A percentile compares a stretch with the other conserved stretches of the same genome.
These are phyloP conservation scores for Serilophus lunatus DNA, from an alignment of 2,113 vertebrate species.

Conservation along the genomic window DNA sequence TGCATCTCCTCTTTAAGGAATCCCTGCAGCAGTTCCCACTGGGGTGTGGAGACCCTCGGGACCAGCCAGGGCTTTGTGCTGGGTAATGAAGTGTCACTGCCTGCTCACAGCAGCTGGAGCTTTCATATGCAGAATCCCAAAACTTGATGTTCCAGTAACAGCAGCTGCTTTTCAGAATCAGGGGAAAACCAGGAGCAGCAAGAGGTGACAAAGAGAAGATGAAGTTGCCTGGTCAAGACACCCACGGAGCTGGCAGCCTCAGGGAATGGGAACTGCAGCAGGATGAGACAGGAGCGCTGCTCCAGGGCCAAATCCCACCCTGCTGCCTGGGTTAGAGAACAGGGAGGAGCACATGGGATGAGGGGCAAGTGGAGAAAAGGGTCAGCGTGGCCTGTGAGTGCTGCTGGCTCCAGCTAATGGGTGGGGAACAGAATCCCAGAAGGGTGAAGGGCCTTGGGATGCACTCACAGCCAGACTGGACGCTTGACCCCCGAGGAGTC, in stretches of 20 bases:
- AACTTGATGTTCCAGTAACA: background rate
- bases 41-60: background rate
- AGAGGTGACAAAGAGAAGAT: background rate
- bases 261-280: background rate
- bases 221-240: background rate
- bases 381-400: background rate
- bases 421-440: background rate
- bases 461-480: background rate
- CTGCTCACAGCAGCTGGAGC: background rate
- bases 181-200: background rate
- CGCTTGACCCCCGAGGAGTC: background rate
- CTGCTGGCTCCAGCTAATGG: background rate
- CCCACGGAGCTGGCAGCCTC: background rate
- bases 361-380: background rate
- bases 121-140: background rate
- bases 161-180: background rate
- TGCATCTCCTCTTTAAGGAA: background rate
- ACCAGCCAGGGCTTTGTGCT: background rate
- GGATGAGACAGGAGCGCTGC: background rate
- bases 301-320: background rate
- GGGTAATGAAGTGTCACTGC: background rate
- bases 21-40: too few species aligned
- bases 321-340: background rate
- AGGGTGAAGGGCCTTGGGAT: background rate
- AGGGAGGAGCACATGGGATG: rapidly evolving